phyloP scores from a whole-genome alignment of 2,888 invertebrate genomes.

The Drosophila monieri region DNA sequence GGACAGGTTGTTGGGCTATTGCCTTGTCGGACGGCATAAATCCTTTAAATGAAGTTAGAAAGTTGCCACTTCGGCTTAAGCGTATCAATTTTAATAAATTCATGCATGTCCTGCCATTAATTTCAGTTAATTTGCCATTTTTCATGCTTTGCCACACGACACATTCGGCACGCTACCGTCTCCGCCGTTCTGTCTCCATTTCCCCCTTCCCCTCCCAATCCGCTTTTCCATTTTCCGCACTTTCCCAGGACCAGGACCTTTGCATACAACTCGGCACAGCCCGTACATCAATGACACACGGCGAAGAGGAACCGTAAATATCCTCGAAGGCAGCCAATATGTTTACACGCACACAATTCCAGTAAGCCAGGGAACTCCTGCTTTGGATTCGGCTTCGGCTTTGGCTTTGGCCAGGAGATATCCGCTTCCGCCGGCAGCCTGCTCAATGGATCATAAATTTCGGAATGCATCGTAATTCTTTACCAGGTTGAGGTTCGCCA shows the following conservation, averaged over 20 bases:
- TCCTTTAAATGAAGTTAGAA: constrained; percentile 71
- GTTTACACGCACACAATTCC: constrained; percentile 74
- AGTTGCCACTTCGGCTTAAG: constrained; percentile 53
- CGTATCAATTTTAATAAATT: constrained; percentile 78
- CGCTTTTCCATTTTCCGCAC: background rate
- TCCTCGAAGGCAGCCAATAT: constrained; percentile 69
- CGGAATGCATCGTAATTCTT: constrained; percentile 66
- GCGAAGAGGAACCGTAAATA: constrained; percentile 66
- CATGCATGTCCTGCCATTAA: constrained; percentile 71
- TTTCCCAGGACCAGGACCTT: constrained; percentile 22
- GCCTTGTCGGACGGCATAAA: constrained; percentile 51
- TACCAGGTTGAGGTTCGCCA: constrained; percentile 28
- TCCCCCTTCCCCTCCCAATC: background rate
- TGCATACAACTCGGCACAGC: constrained; percentile 36
- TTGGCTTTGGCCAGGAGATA: constrained; percentile 25
- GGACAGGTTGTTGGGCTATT: constrained; percentile 36
- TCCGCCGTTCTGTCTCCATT: background rate
- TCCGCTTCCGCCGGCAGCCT: constrained; percentile 34
- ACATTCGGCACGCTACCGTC: constrained; percentile 49
- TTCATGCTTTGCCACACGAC: constrained; percentile 63
- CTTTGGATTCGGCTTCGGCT: background rate
- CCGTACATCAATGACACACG: constrained; percentile 76
- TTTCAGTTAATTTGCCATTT: constrained; percentile 77
- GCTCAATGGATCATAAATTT: constrained; percentile 76
- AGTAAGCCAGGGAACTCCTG: constrained; percentile 49